Conservation (phyloP, 2,888 invertebrate species). For the Petrophora chlorosata region DNA sequence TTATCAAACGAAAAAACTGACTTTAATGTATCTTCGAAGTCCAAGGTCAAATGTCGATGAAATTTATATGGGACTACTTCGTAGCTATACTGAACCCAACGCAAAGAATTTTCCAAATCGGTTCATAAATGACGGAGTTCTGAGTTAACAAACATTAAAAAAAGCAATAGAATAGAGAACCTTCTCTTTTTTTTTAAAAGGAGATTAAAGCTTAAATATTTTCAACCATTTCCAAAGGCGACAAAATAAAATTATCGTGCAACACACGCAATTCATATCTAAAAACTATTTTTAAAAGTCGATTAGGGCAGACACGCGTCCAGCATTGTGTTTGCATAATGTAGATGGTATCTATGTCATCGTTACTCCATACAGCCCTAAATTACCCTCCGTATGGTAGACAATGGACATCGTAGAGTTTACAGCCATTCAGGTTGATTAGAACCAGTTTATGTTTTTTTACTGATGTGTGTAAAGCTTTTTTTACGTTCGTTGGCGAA, state of each 20-base stretch:
- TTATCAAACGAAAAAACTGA: too few species aligned
- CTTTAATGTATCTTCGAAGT: too few species aligned
- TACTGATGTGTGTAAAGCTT: neutral
- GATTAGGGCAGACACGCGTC: slow-evolving; percentile 28
- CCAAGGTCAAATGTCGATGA: too few species aligned
- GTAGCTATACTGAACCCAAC: too few species aligned
- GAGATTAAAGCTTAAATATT: too few species aligned
- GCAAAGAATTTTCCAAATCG: too few species aligned
- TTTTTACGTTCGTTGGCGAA: neutral
- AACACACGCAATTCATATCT: neutral
- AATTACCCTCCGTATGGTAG: slow-evolving; percentile 39
- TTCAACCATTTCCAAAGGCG: neutral
- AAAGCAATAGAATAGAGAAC: too few species aligned
- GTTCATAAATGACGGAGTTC: too few species aligned
- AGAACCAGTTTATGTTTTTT: slow-evolving; percentile 5
- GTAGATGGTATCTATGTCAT: slow-evolving; percentile 47
- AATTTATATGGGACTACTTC: too few species aligned
- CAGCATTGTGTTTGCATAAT: slow-evolving; percentile 36
- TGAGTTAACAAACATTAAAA: too few species aligned
- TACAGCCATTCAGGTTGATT: slow-evolving; percentile 33
- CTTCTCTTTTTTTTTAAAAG: too few species aligned
- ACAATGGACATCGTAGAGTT: slow-evolving; percentile 37
- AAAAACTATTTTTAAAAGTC: slow-evolving; percentile 36
- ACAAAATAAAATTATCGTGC: neutral
- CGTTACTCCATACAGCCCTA: slow-evolving; percentile 42